A percentile compares a stretch with the other conserved stretches of the same genome.
phyloP scores from a whole-genome alignment of 2,888 invertebrate species.

The Drosophila bunnanda region DNA sequence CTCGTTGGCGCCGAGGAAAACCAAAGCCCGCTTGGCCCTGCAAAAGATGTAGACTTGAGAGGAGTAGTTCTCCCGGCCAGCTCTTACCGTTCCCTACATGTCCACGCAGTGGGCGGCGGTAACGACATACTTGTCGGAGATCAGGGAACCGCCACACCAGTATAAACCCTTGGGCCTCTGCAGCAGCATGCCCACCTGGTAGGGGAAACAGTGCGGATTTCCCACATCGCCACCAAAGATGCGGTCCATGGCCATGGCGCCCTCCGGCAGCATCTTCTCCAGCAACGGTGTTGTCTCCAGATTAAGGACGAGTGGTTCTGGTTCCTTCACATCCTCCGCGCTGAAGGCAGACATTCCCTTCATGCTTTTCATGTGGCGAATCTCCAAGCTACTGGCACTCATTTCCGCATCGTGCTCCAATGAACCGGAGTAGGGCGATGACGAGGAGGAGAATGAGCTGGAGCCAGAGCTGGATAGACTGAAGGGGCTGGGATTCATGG shows the following conservation, averaged over 20 bases:
- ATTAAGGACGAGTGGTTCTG: conserved; percentile 77
- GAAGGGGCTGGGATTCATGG: conserved; percentile 77
- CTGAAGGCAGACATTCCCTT: conserved; percentile 13
- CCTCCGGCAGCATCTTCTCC: conserved; percentile 75
- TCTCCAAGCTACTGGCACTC: conserved; percentile 56
- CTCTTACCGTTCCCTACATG: conserved; percentile 65
- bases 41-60: conserved; percentile 7
- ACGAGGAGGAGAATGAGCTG: conserved; percentile 53
- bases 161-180: conserved; percentile 82
- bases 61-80: not conserved
- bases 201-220: conserved; percentile 80
- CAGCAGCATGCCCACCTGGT: conserved; percentile 82
- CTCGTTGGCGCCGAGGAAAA: conserved; percentile 84
- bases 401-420: conserved; percentile 71
- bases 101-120: conserved; percentile 84
- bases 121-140: conserved; percentile 82
- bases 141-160: conserved; percentile 84
- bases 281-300: conserved; percentile 79
- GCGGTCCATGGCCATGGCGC: conserved; percentile 83
- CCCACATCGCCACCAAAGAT: conserved; percentile 83
- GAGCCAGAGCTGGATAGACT: conserved; percentile 39
- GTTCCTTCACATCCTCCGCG: conserved; percentile 49
- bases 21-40: conserved; percentile 82
- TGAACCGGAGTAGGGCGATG: conserved; percentile 51
- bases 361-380: conserved; percentile 47